Conservation (phyloP, 2,113 vertebrate genomes). For the Hyperoodon ampullatus region DNA sequence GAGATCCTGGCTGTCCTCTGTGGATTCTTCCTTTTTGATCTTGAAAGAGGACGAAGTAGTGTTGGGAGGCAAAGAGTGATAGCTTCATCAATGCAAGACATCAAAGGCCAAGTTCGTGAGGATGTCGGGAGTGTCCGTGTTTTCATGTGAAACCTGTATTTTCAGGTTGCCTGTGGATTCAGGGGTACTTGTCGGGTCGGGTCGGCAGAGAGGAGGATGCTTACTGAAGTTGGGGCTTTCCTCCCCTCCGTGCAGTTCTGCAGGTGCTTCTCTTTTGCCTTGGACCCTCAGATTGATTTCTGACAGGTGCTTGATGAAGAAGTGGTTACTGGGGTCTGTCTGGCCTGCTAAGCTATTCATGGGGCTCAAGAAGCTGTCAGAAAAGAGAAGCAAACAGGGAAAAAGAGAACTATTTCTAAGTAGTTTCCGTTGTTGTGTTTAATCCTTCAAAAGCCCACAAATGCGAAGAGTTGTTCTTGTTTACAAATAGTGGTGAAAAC, state of each 20-base stretch:
- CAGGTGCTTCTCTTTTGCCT: background rate
- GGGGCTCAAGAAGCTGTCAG: background rate
- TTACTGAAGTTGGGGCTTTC: background rate
- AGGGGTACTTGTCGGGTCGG: background rate
- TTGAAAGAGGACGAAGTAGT: conserved; percentile 32
- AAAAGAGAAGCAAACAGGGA: conserved; percentile 6
- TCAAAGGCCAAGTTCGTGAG: background rate
- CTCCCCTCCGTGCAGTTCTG: background rate
- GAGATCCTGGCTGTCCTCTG: conserved; percentile 42
- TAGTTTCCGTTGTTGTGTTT: conserved; percentile 22
- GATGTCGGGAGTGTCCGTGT: accelerated
- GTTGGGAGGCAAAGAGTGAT: background rate
- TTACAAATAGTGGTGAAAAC: conserved; percentile 26
- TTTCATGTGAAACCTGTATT: background rate
- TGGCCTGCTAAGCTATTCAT: background rate
- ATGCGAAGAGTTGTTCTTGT: conserved; percentile 20
- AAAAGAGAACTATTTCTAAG: background rate
- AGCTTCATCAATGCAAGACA: background rate
- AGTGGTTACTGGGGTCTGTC: background rate
- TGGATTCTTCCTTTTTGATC: conserved; percentile 59
- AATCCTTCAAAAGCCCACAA: conserved; percentile 22
- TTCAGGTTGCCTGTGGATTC: background rate
- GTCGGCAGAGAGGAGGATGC: background rate
- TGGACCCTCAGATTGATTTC: conserved; percentile 42
- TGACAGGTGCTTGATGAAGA: conserved; percentile 48